Evolutionary conservation across 2,888 invertebrate species (phyloP).

Genomic region (Keiferia lycopersicella): DNA sequence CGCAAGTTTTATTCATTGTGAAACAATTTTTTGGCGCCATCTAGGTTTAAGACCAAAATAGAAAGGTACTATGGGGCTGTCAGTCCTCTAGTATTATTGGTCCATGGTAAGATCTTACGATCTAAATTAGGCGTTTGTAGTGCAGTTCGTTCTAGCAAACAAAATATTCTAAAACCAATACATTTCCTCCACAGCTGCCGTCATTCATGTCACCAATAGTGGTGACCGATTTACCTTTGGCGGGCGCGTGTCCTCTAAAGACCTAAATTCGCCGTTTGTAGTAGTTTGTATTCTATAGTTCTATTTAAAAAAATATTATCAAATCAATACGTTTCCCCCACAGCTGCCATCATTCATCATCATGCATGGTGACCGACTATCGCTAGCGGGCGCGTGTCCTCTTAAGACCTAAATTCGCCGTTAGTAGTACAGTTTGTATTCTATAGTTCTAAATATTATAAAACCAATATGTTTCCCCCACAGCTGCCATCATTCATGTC

Average conservation of each 20-base stretch:
- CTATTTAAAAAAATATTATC: neutral
- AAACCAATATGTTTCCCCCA: neutral
- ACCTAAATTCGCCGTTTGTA: too few relatives aligned
- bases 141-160: too few relatives aligned
- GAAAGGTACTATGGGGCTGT: too few relatives aligned
- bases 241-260: constrained; percentile 85
- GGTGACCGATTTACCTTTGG: constrained; percentile 88
- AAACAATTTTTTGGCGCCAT: too few relatives aligned
- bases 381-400: constrained; percentile 87
- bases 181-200: constrained; percentile 80
- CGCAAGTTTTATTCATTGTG: too few relatives aligned
- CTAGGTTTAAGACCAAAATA: too few relatives aligned
- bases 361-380: constrained; percentile 88
- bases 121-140: too few relatives aligned
- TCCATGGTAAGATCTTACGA: too few relatives aligned
- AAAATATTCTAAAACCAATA: neutral
- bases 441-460: neutral
- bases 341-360: constrained; percentile 93
- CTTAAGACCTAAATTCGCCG: too few relatives aligned
- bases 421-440: too few relatives aligned
- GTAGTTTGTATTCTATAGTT: too few relatives aligned
- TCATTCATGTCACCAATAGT: constrained; percentile 93
- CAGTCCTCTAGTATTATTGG: too few relatives aligned
- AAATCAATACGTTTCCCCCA: neutral
- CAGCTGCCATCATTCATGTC: constrained; percentile 94